A percentile compares a stretch with the other conserved stretches of the same genome.
Evolutionary conservation across 2,113 vertebrate genomes (phyloP).

Genomic region (Petaurus breviceps): DNA sequence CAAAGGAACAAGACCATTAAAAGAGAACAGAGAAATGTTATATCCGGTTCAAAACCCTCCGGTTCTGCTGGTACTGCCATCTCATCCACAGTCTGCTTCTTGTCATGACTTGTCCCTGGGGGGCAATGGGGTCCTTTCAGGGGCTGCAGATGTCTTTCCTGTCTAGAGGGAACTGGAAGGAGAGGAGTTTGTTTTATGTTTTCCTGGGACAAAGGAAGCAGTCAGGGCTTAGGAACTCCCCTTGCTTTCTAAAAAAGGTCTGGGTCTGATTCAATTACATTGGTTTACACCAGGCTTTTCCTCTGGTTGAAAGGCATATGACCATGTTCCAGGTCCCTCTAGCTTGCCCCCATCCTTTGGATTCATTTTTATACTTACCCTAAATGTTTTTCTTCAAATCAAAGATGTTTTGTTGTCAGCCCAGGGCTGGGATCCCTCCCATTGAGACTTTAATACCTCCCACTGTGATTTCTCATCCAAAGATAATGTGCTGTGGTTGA

Average conservation of each 20-base stretch:
- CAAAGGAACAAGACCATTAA: not conserved
- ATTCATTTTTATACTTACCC: slow-evolving; percentile 11
- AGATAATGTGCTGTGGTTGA: slow-evolving; percentile 45
- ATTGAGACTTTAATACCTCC: slow-evolving; percentile 15
- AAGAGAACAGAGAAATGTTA: not conserved
- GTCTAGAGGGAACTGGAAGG: not conserved
- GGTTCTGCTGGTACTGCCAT: not conserved
- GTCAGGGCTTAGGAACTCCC: not conserved
- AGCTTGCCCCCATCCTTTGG: not conserved
- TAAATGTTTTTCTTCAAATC: not conserved
- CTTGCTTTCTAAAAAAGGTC: not conserved
- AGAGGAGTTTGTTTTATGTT: not conserved
- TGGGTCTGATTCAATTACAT: not conserved
- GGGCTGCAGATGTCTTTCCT: not conserved
- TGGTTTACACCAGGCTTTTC: not conserved
- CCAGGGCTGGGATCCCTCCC: slow-evolving; percentile 43
- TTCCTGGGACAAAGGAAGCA: not conserved
- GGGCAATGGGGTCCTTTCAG: not conserved
- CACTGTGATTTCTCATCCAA: slow-evolving; percentile 57
- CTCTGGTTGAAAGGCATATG: not conserved
- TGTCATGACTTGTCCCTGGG: not conserved
- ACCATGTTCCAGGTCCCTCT: not conserved
- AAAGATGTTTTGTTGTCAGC: slow-evolving; percentile 21
- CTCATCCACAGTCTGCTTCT: not conserved
- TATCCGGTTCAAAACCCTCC: not conserved